Evolutionary conservation across 2,113 vertebrate species (phyloP), one percentile per base, ranked within the genome.

Genomic region (Diphyllodes magnificus): DNA sequence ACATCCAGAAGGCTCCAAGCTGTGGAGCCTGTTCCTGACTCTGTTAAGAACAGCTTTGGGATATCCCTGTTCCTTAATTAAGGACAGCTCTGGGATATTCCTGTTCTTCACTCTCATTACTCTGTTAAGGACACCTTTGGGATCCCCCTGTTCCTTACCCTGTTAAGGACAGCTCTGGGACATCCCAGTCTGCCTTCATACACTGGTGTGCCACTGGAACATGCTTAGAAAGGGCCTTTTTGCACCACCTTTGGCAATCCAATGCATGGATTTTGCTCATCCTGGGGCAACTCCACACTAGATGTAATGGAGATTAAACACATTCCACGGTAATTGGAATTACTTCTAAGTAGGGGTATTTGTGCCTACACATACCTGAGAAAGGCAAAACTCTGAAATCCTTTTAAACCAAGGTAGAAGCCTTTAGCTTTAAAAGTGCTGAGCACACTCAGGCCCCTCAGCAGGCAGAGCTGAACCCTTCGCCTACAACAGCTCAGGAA

Each of bases 291-390:
- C 33, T 9, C 45, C 78, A 39, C 19, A 27, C 13, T 0, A 63
- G 42, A 13, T 3, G 19, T 0, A 12, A 61, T 0, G 3, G n/a
- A 47, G 27, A 57, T 40, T 20, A 53, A 57, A 51, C 15, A 33
- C 1, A 39, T 10, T 40, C 28, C 7, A 1, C 1, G 6, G 15
- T 18, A 33, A 35, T 1, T 22, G 63, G 69, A 66, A 35, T 33
- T 45, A 53, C 40, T 30, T 27, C 33, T 22, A 56, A 44, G 51
- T 0, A 45, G 37, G 57, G 73, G 28, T 30, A 37, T 31, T 77
- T 44, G 35, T 91, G 76, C 59, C 83, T n/a, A 31, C 23, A 42
- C 17, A 35, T 13, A 50, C 28, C 31, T 5, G 12, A n/a, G 81
- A n/a, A 33, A 44, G 21, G 18, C 7, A 47, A 6, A 80, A 35